Percentiles rank a stretch among this genome's conserved stretches.
phyloP scores from a whole-genome alignment of 1,140 invertebrate species.

The Phortica variegata region DNA sequence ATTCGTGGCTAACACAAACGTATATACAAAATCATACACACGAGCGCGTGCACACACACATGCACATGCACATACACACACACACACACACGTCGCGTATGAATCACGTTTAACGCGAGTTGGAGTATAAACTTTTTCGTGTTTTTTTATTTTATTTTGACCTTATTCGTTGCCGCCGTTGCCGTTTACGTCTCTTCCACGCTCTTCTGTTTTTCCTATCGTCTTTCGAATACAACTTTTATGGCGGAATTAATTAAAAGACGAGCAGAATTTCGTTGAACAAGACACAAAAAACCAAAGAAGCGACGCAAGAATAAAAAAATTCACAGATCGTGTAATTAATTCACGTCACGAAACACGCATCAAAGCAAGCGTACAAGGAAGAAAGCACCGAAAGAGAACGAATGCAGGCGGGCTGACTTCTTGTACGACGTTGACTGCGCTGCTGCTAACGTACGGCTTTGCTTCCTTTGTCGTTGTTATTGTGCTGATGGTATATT shows the following conservation, averaged over 20 bases:
- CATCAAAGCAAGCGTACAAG: too few relatives aligned
- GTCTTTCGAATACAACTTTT: conserved; percentile 9
- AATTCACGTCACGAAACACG: conserved; percentile 47
- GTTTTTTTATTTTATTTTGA: conserved; percentile 44
- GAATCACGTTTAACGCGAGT: conserved; percentile 38
- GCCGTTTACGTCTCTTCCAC: not conserved
- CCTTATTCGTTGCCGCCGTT: conserved; percentile 36
- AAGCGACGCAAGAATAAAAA: conserved; percentile 16
- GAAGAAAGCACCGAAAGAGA: too few relatives aligned
- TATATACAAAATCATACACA: too few relatives aligned
- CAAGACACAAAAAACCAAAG: conserved; percentile 11
- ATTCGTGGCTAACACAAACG: too few relatives aligned
- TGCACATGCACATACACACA: too few relatives aligned
- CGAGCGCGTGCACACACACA: too few relatives aligned
- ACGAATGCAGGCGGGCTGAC: too few relatives aligned
- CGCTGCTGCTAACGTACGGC: too few relatives aligned
- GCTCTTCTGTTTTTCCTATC: too few relatives aligned
- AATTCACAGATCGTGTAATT: conserved; percentile 32
- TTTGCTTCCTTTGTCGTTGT: not conserved
- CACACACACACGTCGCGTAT: conserved; percentile 22
- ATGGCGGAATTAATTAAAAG: conserved; percentile 24
- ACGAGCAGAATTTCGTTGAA: conserved; percentile 5
- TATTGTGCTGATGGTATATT: too few relatives aligned
- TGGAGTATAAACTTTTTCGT: conserved; percentile 20
- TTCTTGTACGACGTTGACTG: too few relatives aligned